Percentiles rank a stretch among this genome's conserved stretches.
Conservation (phyloP, 1,140 invertebrate species). For the Drosophila serrata region DNA sequence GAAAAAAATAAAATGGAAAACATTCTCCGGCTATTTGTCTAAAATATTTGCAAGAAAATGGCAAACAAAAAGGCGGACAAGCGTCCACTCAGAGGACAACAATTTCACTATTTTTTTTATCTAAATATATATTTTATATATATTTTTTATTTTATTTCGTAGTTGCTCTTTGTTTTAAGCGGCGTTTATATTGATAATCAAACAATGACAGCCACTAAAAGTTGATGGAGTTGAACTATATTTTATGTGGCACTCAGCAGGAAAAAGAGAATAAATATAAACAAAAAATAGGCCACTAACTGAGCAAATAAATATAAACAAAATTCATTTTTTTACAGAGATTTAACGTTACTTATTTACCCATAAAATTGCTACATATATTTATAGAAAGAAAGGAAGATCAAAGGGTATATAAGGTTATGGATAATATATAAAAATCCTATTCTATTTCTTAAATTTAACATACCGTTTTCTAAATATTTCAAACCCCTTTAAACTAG, state of each 20-base stretch:
- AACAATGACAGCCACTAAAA: slow-evolving; percentile 47
- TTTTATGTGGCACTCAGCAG: slow-evolving; percentile 64
- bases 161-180: slow-evolving; percentile 45
- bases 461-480: not conserved
- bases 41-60: slow-evolving; percentile 80
- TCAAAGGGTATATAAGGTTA: not conserved
- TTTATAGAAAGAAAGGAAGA: not conserved
- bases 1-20: too few relatives aligned
- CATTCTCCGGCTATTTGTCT: slow-evolving; percentile 56
- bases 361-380: not conserved
- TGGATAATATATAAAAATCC: not conserved
- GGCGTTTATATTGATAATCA: slow-evolving; percentile 50
- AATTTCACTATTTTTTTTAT: slow-evolving; percentile 42
- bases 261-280: slow-evolving; percentile 28
- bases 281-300: slow-evolving; percentile 14
- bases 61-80: slow-evolving; percentile 58
- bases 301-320: slow-evolving; percentile 21
- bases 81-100: slow-evolving; percentile 25
- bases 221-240: slow-evolving; percentile 64
- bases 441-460: not conserved
- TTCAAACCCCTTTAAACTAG: not conserved
- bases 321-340: slow-evolving; percentile 23
- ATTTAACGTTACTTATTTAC: slow-evolving; percentile 15
- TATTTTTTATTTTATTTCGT: not conserved
- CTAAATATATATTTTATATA: not conserved